Percentiles rank a stretch among this genome's conserved stretches.
Conservation (phyloP, 2,113 vertebrate species). For the Sarotherodon lohbergeri region DNA sequence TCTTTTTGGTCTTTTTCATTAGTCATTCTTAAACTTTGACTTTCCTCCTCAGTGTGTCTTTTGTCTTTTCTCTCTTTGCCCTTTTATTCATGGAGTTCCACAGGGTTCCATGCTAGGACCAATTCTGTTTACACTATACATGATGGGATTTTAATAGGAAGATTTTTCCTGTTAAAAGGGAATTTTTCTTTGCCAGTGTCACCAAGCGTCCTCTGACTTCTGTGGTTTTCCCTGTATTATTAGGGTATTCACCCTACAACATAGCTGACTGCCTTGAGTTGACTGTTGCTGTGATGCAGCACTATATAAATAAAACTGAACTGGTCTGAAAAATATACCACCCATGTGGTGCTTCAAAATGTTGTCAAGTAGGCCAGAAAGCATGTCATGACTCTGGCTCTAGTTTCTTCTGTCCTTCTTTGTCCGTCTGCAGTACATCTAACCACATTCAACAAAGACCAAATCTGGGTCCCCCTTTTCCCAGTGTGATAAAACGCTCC, state of each 20-base stretch:
- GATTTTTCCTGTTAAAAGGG: background rate
- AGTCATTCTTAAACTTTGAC: background rate
- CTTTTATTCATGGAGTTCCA: background rate
- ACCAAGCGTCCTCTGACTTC: background rate
- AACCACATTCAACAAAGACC: background rate
- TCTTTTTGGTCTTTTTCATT: background rate
- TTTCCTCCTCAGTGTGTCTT: background rate
- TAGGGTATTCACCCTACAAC: background rate
- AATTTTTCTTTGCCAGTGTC: background rate
- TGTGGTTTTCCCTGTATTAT: fast-evolving
- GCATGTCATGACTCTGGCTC: background rate
- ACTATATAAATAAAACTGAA: background rate
- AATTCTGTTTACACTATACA: background rate
- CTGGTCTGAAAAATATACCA: background rate
- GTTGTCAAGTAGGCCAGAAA: background rate
- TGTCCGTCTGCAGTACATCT: background rate
- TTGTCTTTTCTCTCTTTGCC: background rate
- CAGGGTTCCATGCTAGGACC: background rate
- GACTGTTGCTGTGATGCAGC: background rate
- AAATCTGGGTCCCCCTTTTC: background rate
- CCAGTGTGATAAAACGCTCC: background rate
- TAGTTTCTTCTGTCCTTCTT: background rate
- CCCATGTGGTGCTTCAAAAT: background rate
- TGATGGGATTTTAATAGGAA: background rate
- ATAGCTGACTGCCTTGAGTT: background rate